Percentiles rank a stretch among this genome's conserved stretches.
Conservation (phyloP, 1,140 invertebrate genomes). For the silkworm (Bombyx mori) region ASM3026992v2 NC_085108.1:7298501-7299000, state of each 20-base stretch:
- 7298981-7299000: too few species aligned
- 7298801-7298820: too few species aligned
- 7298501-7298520: neutral
- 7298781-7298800: conserved; percentile 6
- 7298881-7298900: too few species aligned
- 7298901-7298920: too few species aligned
- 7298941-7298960: too few species aligned
- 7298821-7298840: too few species aligned
- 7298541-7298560: neutral
- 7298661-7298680: conserved; percentile 23
- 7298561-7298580: neutral
- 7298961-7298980: too few species aligned
- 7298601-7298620: too few species aligned
- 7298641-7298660: conserved; percentile 20
- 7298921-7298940: too few species aligned
- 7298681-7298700: conserved; percentile 25
- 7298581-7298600: neutral
- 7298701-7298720: conserved; percentile 12
- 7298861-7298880: too few species aligned
- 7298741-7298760: conserved; percentile 13
- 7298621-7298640: neutral
- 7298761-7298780: conserved; percentile 23
- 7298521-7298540: neutral
- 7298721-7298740: conserved; percentile 17
- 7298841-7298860: too few species aligned